These are phyloP conservation scores for Archaeoteleia sp. DNA, from an alignment of 2,888 invertebrate species.

Conservation along the genomic window DNA sequence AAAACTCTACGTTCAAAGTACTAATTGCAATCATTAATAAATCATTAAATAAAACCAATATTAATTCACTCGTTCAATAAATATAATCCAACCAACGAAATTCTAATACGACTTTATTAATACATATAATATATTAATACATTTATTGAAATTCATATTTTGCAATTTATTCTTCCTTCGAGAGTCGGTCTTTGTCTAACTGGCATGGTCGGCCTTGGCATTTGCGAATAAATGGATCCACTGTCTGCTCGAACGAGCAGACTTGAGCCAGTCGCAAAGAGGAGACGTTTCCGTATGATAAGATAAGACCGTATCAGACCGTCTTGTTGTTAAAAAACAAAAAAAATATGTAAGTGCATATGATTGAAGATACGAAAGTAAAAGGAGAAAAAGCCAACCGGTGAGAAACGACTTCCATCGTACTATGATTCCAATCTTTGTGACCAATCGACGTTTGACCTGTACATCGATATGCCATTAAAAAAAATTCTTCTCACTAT, in stretches of 20 bases:
- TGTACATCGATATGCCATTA: conserved; percentile 69
- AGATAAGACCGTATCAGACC: conserved; percentile 67
- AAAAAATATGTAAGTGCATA: conserved; percentile 24
- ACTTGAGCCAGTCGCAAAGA: conserved; percentile 55
- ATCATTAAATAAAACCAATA: background rate
- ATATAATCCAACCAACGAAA: no score
- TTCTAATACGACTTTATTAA: no score
- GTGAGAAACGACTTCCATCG: conserved; percentile 43
- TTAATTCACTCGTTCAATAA: no score
- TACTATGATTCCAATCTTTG: conserved; percentile 40
- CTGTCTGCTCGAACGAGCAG: conserved; percentile 53
- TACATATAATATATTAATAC: conserved; percentile 8
- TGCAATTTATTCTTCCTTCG: conserved; percentile 37
- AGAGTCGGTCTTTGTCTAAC: conserved; percentile 29
- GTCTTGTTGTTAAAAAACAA: conserved; percentile 47
- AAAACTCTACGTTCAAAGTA: conserved; percentile 1
- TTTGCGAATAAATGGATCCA: conserved; percentile 72
- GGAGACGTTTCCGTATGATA: conserved; percentile 69
- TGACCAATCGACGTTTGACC: conserved; percentile 54
- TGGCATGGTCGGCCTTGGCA: conserved; percentile 64
- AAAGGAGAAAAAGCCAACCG: conserved; percentile 35
- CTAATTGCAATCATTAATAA: conserved; percentile 7
- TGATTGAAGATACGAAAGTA: conserved; percentile 34
- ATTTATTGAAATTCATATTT: conserved; percentile 23
- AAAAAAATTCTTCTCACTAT: no score